Conservation (phyloP, 2,888 invertebrate genomes). For the Corbicula japonica region DNA sequence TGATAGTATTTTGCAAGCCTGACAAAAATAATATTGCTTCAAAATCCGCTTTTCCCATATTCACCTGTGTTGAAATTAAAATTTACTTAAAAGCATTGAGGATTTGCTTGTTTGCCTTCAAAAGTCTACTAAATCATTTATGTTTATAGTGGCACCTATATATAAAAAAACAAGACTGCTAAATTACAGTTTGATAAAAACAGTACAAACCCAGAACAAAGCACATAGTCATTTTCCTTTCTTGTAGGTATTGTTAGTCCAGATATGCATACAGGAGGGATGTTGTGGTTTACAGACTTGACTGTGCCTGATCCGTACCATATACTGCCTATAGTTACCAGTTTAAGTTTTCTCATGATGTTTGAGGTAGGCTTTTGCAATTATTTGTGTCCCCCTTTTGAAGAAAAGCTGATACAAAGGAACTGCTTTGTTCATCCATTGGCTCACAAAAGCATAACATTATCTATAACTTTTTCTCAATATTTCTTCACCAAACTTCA, state of each 20-base stretch:
- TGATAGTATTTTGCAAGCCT: too few species aligned
- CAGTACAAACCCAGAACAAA: neutral
- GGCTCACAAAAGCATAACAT: neutral
- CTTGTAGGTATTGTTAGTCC: neutral
- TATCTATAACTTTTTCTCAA: neutral
- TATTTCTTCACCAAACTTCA: too few species aligned
- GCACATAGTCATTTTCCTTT: neutral
- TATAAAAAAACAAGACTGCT: too few species aligned
- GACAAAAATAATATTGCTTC: too few species aligned
- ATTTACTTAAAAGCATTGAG: too few species aligned
- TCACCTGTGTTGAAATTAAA: too few species aligned
- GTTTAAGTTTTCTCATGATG: constrained; percentile 13
- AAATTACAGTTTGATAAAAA: neutral
- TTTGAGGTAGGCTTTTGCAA: constrained; percentile 45
- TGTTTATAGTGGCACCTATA: too few species aligned
- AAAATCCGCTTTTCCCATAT: too few species aligned
- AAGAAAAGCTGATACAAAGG: neutral
- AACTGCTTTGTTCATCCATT: neutral
- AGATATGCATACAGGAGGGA: constrained; percentile 27
- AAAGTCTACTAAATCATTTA: too few species aligned
- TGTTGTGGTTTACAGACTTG: constrained; percentile 54
- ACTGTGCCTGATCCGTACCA: constrained; percentile 36
- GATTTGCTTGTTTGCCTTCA: too few species aligned
- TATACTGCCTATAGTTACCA: constrained; percentile 44
- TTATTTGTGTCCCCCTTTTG: too few species aligned